Evolutionary conservation across 53 echinoderm and acorn worm species (phyloP), one percentile per base, ranked within the genome.

Genomic region (Zoroaster sp.): DNA sequence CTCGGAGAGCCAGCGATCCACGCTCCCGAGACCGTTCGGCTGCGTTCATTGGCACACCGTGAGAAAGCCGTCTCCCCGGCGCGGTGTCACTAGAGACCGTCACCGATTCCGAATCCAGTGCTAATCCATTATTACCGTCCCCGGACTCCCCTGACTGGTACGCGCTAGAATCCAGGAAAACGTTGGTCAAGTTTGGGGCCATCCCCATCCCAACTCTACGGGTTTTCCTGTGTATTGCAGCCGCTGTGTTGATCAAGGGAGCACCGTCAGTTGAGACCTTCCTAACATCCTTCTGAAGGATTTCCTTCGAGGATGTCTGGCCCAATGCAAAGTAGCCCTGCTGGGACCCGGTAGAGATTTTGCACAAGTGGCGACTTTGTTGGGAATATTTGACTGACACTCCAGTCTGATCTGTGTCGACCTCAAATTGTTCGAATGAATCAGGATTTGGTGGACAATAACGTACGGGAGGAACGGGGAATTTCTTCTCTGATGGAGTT

Each of bases 1-100:
- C 79, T 14, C 59, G 55, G 25, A 79, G 79, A 11, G 79, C 55
- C 55, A 79, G 37, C 20, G 65, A 59, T 17, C 79, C 59, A 18
- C 79, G 34, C 13, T 79, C 65, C 54, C 79, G 54, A 4, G 65
- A 55, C 10, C 79, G 59, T 51, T 79, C 65, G 40, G 79, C 79
- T 46, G 79, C 30, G 79, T 55, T 63, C 34, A 38, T 79, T 3
- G 65, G 79, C 23, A 79, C 79, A 11, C 55, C 65, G 0, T 79
- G 37, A 21, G 79, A 79, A 2, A 46, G 76, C 51, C 52, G 45
- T 47, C 76, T 76, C 42, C 76, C 47, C 21, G 51, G 51, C 3
- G 51, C 20, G 42, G 33, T 52, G 52, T 46, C 45, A 47, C 47
- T 76, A 18, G 76, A 76, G 49, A 76, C n/a, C 47, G 76, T 42